These are phyloP conservation scores for Sebastes melanostomus DNA, from an alignment of 2,797 vertebrate genomes.

Conservation along the genomic window DNA sequence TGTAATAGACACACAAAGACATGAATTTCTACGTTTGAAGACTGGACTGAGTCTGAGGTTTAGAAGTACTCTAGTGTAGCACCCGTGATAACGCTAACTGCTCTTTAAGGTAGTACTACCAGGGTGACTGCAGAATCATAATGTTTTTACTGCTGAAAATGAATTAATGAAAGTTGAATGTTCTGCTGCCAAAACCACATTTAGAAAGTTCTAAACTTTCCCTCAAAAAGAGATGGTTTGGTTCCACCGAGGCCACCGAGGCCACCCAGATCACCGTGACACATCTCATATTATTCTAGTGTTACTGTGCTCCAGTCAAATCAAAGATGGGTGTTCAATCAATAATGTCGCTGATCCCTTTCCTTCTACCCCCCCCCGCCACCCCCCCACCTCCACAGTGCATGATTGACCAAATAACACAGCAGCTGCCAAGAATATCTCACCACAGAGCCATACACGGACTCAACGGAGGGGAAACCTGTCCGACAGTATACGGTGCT, in stretches of 20 bases:
- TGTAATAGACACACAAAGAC: not conserved
- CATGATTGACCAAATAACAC: constrained; percentile 74
- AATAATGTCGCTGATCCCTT: constrained; percentile 75
- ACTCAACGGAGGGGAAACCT: constrained; percentile 44
- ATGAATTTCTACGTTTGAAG: not conserved
- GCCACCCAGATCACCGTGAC: constrained; percentile 53
- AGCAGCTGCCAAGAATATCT: constrained; percentile 76
- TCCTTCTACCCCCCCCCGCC: not conserved
- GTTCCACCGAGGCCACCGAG: constrained; percentile 47
- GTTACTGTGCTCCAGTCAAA: constrained; percentile 56
- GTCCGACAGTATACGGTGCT: constrained; percentile 31
- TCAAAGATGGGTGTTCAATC: constrained; percentile 77
- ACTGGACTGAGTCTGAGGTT: not conserved
- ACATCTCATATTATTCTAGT: constrained; percentile 46
- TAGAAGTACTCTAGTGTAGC: not conserved
- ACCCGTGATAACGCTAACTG: not conserved
- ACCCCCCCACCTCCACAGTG: not conserved
- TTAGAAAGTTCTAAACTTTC: constrained; percentile 55
- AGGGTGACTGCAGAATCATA: constrained; percentile 25
- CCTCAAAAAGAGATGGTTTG: constrained; percentile 8
- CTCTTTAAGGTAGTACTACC: constrained; percentile 12
- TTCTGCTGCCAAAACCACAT: constrained; percentile 53
- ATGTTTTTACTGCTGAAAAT: constrained; percentile 47
- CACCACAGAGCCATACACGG: constrained; percentile 36
- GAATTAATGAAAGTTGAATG: constrained; percentile 34